Conservation (phyloP, 2,113 vertebrate species). For the Puffinus mauretanicus region DNA sequence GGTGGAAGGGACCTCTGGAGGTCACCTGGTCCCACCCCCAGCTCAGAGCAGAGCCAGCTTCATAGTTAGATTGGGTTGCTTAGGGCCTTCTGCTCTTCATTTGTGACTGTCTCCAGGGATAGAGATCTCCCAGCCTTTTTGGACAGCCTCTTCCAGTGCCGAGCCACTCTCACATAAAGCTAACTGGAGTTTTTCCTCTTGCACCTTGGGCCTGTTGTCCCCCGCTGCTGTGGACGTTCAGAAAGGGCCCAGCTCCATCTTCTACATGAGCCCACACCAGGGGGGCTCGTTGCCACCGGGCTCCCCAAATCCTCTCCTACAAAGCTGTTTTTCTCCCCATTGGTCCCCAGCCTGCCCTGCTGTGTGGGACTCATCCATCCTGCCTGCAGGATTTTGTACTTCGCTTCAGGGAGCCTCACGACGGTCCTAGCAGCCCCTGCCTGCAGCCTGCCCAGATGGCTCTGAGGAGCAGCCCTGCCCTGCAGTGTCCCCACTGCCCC, state of each 20-base stretch:
- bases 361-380: neutral
- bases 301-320: neutral
- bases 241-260: neutral
- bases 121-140: neutral
- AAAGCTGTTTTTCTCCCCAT: neutral
- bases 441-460: neutral
- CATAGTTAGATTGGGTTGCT: neutral
- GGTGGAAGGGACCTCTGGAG: neutral
- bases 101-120: neutral
- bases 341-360: accelerated
- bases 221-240: neutral
- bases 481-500: too few species aligned
- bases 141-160: neutral
- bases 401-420: neutral
- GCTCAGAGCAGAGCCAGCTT: neutral
- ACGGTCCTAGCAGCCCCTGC: neutral
- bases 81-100: neutral
- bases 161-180: neutral
- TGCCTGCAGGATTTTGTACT: neutral
- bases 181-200: neutral
- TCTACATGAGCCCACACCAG: neutral
- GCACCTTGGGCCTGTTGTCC: neutral
- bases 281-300: neutral
- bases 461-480: neutral
- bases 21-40: neutral